Percentiles rank a stretch among this genome's conserved stretches.
These are phyloP conservation scores for Notodonta ziczac DNA, from an alignment of 2,888 invertebrate genomes.

Conservation along the genomic window DNA sequence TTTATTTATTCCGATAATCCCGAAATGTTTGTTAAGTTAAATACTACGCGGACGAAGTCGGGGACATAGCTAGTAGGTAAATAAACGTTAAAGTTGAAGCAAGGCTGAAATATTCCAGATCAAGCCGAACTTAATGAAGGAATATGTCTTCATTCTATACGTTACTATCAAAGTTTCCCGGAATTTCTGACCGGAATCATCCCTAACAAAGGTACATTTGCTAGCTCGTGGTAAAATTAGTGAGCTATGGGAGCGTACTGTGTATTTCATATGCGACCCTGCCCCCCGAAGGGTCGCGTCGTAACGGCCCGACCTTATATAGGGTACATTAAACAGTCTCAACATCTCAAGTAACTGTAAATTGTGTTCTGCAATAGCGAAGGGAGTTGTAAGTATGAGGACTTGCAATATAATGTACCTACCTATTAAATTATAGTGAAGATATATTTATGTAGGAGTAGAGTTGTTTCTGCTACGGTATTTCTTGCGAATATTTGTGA, in stretches of 20 bases:
- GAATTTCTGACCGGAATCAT: neutral
- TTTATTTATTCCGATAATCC: too few species aligned
- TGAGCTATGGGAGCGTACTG: slow-evolving; percentile 25
- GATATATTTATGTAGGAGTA: neutral
- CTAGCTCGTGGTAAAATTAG: slow-evolving; percentile 37
- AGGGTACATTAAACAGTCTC: slow-evolving; percentile 43
- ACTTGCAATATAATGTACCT: too few species aligned
- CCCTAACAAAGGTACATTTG: slow-evolving; percentile 56
- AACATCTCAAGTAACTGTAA: slow-evolving; percentile 45
- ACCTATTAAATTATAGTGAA: too few species aligned
- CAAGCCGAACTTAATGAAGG: too few species aligned
- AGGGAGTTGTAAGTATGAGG: neutral
- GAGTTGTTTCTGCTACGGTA: too few species aligned
- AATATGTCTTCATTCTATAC: neutral
- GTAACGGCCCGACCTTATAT: slow-evolving; percentile 41
- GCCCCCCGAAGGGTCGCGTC: slow-evolving; percentile 37
- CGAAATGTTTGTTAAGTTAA: too few species aligned
- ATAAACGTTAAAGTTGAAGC: too few species aligned
- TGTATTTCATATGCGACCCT: slow-evolving; percentile 43
- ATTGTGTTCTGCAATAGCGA: slow-evolving; percentile 32
- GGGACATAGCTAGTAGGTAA: too few species aligned
- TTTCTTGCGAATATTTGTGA: too few species aligned
- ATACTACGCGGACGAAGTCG: too few species aligned
- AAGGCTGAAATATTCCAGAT: too few species aligned
- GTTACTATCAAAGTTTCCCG: neutral